Conservation (phyloP, 2,888 invertebrate genomes). For the Strigamia transsilvanica region DNA sequence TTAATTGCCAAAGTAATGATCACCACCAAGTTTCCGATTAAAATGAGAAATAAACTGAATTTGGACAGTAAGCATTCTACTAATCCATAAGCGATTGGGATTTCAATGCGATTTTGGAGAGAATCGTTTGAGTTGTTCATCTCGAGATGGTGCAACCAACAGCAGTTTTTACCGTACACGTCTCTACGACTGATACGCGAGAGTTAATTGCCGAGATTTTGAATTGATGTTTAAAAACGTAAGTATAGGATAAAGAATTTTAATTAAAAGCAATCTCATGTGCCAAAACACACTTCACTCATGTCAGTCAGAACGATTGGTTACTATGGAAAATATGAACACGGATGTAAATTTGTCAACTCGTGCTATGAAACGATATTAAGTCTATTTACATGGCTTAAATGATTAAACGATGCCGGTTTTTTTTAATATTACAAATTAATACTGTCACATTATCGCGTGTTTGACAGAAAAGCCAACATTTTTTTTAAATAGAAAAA, state of each 20-base stretch:
- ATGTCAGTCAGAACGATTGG: background rate
- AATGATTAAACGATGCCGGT: background rate
- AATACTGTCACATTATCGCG: too few species aligned
- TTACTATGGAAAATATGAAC: background rate
- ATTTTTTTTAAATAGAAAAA: too few species aligned
- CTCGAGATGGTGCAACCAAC: background rate
- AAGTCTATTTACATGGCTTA: background rate
- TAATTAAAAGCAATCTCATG: background rate
- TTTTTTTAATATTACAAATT: background rate
- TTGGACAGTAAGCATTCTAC: constrained; percentile 46
- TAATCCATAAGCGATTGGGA: constrained; percentile 53
- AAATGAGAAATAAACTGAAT: constrained; percentile 52
- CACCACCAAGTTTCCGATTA: constrained; percentile 53
- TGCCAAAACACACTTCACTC: background rate
- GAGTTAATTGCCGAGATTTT: background rate
- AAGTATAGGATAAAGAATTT: background rate
- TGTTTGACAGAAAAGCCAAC: background rate
- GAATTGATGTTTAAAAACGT: background rate
- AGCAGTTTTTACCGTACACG: too few species aligned
- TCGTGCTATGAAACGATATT: too few species aligned
- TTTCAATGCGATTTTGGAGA: constrained; percentile 36
- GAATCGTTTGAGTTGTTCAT: constrained; percentile 36
- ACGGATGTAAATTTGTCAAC: background rate
- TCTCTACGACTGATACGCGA: background rate
- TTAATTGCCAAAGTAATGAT: constrained; percentile 53